phyloP scores from a whole-genome alignment of 2,888 invertebrate genomes.

The Yponomeuta malinellus region DNA sequence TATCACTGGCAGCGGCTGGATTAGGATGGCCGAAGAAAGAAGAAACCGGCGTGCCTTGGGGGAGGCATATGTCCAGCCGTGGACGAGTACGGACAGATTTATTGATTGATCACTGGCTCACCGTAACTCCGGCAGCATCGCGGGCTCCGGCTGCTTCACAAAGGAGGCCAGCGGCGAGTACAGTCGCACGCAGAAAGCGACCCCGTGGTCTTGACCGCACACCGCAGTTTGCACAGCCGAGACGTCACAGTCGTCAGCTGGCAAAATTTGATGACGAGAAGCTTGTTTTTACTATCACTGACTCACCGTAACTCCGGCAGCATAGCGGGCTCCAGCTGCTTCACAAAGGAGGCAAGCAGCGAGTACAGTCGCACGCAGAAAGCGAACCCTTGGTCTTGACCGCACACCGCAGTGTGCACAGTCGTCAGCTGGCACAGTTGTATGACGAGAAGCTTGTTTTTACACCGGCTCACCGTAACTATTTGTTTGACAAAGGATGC shows the following conservation, averaged over 20 bases:
- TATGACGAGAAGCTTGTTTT: too few species aligned
- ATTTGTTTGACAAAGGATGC: constrained; percentile 29
- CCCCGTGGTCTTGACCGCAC: constrained; percentile 44
- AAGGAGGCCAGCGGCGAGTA: constrained; percentile 41
- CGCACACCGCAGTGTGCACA: constrained; percentile 35
- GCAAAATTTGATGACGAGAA: not conserved
- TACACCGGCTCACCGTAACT: not conserved
- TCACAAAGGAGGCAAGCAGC: constrained; percentile 36
- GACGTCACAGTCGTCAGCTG: constrained; percentile 15
- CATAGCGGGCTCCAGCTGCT: not conserved
- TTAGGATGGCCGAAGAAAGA: too few species aligned
- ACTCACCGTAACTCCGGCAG: not conserved
- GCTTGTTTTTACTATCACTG: too few species aligned
- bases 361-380: constrained; percentile 42
- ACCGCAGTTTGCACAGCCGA: constrained; percentile 30
- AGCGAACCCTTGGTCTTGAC: constrained; percentile 43
- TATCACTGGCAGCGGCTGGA: too few species aligned
- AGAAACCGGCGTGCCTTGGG: too few species aligned
- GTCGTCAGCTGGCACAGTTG: constrained; percentile 35
- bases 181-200: constrained; percentile 37
- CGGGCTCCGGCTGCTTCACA: constrained; percentile 21
- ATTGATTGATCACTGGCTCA: too few species aligned
- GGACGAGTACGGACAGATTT: too few species aligned
- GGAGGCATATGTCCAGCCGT: too few species aligned
- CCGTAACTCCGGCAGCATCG: not conserved